A percentile compares a stretch with the other conserved stretches of the same genome.
Evolutionary conservation across 2,888 invertebrate species (phyloP).

Genomic region (Hirtodrosophila alboralis): DNA sequence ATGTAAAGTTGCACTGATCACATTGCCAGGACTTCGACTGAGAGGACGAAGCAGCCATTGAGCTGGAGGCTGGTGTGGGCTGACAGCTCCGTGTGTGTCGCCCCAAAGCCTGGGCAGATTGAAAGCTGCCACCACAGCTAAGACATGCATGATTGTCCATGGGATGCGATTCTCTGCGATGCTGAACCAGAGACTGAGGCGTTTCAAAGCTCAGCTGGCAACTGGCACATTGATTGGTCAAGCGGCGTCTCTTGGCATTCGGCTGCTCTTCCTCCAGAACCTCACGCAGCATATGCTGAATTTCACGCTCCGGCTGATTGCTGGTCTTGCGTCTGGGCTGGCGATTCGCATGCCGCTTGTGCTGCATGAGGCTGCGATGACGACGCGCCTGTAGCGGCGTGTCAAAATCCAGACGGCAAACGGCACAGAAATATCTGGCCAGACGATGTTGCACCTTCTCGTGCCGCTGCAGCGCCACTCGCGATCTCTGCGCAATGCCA

Average conservation of each 20-base stretch:
- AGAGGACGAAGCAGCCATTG: conserved; percentile 1
- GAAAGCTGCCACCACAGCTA: conserved; percentile 89
- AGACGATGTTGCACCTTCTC: conserved; percentile 87
- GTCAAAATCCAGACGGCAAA: conserved; percentile 88
- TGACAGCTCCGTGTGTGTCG: conserved; percentile 86
- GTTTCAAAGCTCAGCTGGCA: conserved; percentile 47
- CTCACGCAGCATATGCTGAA: conserved; percentile 72
- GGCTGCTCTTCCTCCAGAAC: conserved; percentile 55
- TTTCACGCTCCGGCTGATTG: conserved; percentile 33
- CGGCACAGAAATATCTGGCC: conserved; percentile 88
- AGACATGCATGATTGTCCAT: conserved; percentile 88
- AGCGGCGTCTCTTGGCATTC: too few species aligned
- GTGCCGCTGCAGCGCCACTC: conserved; percentile 88
- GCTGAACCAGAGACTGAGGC: conserved; percentile 33
- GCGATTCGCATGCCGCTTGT: conserved; percentile 85
- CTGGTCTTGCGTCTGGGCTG: neutral
- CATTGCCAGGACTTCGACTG: conserved; percentile 55
- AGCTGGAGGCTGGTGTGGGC: conserved; percentile 51
- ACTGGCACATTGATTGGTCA: conserved; percentile 25
- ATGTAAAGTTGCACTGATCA: conserved; percentile 72
- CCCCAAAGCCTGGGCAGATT: conserved; percentile 90
- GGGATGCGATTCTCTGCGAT: conserved; percentile 43
- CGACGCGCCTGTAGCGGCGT: conserved; percentile 87
- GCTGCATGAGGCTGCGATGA: conserved; percentile 88
- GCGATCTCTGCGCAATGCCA: conserved; percentile 86